Base-by-base conservation (phyloP, 2,797 vertebrate genomes). In the Enteromius viviparus region DNA sequence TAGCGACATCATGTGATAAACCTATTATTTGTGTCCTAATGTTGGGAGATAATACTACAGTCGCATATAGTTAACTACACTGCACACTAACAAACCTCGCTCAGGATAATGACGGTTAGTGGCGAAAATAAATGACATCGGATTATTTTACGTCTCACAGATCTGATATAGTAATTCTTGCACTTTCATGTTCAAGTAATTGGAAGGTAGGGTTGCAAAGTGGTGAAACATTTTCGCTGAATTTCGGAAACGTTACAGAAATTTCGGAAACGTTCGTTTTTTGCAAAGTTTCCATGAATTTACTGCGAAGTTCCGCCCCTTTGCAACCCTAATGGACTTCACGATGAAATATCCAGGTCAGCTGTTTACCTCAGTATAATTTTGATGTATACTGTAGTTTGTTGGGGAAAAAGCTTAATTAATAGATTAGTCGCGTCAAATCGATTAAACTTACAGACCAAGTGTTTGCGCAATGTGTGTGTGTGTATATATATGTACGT, bases 11-110 rank as follows among this genome's bases (percentile, higher is more conserved):
- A 60, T 32, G 45, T 26, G 26, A 58, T 49, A 21, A 55, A n/a
- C 19, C 23, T 17, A 7, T 45, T 49, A 70, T 69, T 47, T 40
- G 34, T 40, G 26, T 80, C 23, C 49, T 76, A n/a, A 81, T 29
- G 58, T 74, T 21, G 37, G 15, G 19, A 34, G 78, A n/a, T 68
- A 64, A 34, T 68, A 76, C 40, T 76, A 47, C 58, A 66, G 29
- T 69, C 74, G 66, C 32, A 45, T 51, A 32, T 21, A 72, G 60
- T 68, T 82, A 76, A 80, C 23, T 55, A 19, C 72, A 83, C 34
- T 40, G 62, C 69, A 85, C 85, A 78, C 80, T 83, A 85, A 62
- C 71, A 62, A 71, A 80, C 26, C 9, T 78, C 17, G 34, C 60
- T 76, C 47, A 40, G 70, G 70, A 75, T 53, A 65, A 82, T 40